Conservation (phyloP, 2,113 vertebrate genomes). For the Sinocyclocheilus grahami region DNA sequence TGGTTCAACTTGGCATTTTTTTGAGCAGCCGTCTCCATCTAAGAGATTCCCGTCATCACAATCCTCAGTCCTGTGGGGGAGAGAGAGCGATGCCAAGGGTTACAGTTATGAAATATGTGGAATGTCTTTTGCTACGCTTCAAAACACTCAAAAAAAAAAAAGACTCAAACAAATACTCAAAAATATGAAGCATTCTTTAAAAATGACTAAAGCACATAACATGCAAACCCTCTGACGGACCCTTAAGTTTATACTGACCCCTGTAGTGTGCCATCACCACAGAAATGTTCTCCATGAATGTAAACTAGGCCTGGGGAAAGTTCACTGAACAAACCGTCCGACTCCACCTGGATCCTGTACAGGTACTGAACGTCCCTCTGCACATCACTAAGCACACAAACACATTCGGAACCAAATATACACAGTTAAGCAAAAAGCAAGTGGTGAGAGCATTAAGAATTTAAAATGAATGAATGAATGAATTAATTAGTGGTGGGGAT, state of each 20-base stretch:
- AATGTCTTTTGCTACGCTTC: conserved; percentile 1
- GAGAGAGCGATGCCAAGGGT: conserved; percentile 2
- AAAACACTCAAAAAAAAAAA: conserved; percentile 1
- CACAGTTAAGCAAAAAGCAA: neutral
- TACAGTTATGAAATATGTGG: conserved; percentile 10
- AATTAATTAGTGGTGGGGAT: no score
- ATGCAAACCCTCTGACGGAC: neutral
- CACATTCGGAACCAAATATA: neutral
- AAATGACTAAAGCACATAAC: conserved; percentile 9
- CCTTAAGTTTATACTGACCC: conserved; percentile 65
- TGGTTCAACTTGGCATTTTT: conserved; percentile 82
- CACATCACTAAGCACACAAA: conserved; percentile 78
- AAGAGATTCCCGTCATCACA: conserved; percentile 90
- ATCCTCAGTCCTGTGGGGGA: conserved; percentile 80
- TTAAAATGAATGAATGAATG: neutral
- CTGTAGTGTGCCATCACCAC: conserved; percentile 85
- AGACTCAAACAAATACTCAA: neutral
- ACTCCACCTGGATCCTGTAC: conserved; percentile 85
- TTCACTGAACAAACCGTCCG: conserved; percentile 78
- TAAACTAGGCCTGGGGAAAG: conserved; percentile 82
- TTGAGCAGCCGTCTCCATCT: conserved; percentile 92
- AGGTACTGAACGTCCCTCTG: conserved; percentile 77
- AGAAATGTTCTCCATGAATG: conserved; percentile 82
- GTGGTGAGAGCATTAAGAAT: neutral
- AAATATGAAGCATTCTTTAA: neutral